Evolutionary conservation across 2,113 vertebrate species (phyloP).

Genomic region (Triplophysa dalaica): DNA sequence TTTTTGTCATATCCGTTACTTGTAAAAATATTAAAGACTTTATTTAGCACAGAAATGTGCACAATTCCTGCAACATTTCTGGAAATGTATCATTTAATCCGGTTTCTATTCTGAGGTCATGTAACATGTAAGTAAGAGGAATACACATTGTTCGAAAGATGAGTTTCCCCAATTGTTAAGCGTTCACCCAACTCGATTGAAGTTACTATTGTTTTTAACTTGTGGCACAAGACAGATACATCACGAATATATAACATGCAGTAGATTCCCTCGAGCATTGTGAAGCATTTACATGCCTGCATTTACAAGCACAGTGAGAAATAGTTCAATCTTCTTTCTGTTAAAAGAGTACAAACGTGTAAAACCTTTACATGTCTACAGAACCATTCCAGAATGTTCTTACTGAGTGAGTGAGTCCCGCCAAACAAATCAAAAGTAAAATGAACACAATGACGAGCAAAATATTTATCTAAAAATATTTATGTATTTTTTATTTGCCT

Average conservation of each 20-base stretch:
- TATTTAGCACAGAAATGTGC: neutral
- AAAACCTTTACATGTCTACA: constrained; percentile 13
- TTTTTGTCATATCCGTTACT: neutral
- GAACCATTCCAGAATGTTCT: constrained; percentile 64
- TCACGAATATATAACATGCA: neutral
- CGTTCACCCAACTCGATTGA: neutral
- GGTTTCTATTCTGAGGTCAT: too few relatives aligned
- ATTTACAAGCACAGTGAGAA: constrained; percentile 1
- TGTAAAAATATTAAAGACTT: neutral
- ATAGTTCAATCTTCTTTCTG: neutral
- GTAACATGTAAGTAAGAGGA: too few relatives aligned
- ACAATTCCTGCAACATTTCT: too few relatives aligned
- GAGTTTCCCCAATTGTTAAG: neutral
- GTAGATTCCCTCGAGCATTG: neutral
- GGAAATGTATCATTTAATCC: too few relatives aligned
- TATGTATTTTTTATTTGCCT: constrained; percentile 65
- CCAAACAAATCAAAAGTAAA: constrained; percentile 21
- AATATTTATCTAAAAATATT: constrained; percentile 63
- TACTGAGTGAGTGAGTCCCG: neutral
- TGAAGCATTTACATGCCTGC: neutral
- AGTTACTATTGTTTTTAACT: neutral
- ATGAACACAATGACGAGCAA: constrained; percentile 28
- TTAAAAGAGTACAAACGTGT: neutral
- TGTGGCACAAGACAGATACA: too few relatives aligned
- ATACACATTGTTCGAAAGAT: neutral